Evolutionary conservation across 2,113 vertebrate genomes (phyloP).

Genomic region (Oreotragus oreotragus): DNA sequence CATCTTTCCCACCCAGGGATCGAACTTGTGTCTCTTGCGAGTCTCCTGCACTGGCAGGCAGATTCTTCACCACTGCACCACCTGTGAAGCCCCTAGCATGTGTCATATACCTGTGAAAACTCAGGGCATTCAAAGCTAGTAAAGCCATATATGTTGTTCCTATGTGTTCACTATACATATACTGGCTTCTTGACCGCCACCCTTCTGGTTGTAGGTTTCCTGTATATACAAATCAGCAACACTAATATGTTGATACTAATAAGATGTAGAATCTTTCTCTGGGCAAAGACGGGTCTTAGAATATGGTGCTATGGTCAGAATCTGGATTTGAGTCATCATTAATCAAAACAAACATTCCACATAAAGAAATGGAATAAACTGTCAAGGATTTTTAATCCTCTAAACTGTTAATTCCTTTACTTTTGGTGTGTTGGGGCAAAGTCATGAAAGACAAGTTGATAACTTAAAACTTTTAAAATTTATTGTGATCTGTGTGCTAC

Average conservation of each 20-base stretch:
- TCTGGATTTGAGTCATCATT: neutral
- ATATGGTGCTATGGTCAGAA: neutral
- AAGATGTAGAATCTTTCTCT: neutral
- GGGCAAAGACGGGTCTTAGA: neutral
- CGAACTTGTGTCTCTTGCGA: neutral
- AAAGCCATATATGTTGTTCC: neutral
- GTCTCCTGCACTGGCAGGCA: neutral
- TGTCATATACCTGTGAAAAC: neutral
- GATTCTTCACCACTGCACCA: neutral
- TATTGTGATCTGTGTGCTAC: slow-evolving; percentile 64
- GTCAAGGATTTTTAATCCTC: neutral
- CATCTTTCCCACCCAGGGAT: neutral
- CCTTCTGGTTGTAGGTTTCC: neutral
- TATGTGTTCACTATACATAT: neutral
- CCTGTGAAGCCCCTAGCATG: neutral
- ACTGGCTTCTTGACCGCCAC: neutral
- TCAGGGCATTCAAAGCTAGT: neutral
- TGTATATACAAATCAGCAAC: neutral
- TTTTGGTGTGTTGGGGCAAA: slow-evolving; percentile 40
- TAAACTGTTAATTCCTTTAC: slow-evolving; percentile 21
- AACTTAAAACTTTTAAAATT: slow-evolving; percentile 71
- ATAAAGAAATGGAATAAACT: neutral
- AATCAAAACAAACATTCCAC: slow-evolving; percentile 14
- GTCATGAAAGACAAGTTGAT: slow-evolving; percentile 63
- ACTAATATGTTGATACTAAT: neutral